A percentile compares a stretch with the other conserved stretches of the same genome.
phyloP scores from a whole-genome alignment of 2,888 invertebrate species.

The Ichneumon xanthorius region DNA sequence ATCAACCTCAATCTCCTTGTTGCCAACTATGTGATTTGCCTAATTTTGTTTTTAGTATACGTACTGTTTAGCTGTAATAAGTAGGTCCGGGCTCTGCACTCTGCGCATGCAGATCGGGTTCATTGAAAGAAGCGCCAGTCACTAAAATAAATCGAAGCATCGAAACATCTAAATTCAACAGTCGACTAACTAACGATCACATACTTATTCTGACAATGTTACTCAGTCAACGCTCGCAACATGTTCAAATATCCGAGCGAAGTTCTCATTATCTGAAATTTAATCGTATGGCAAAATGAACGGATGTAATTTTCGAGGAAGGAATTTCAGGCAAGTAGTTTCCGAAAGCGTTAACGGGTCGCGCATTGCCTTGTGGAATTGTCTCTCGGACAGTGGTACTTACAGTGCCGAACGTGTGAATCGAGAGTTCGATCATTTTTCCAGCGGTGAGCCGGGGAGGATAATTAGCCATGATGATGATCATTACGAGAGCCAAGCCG shows the following conservation, averaged over 20 bases:
- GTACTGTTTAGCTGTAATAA: too few species aligned
- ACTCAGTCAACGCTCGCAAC: constrained; percentile 31
- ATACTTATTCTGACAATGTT: background rate
- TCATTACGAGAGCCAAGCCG: constrained; percentile 50
- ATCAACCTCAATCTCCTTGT: too few species aligned
- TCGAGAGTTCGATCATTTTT: constrained; percentile 69
- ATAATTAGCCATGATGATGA: constrained; percentile 56
- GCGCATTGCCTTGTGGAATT: background rate
- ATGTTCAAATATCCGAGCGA: constrained; percentile 64
- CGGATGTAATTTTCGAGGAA: too few species aligned
- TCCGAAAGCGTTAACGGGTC: background rate
- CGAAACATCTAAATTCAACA: background rate
- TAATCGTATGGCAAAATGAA: background rate
- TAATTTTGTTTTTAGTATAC: too few species aligned
- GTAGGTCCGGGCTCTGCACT: too few species aligned
- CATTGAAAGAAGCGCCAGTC: too few species aligned
- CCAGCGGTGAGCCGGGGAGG: constrained; percentile 65
- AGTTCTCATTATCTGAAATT: constrained; percentile 59
- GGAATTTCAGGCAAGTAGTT: too few species aligned
- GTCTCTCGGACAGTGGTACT: constrained; percentile 45
- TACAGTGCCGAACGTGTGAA: constrained; percentile 71
- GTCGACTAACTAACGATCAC: background rate
- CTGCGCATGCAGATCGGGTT: too few species aligned
- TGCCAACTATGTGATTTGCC: too few species aligned
- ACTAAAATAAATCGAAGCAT: background rate